These are phyloP conservation scores for Catocala sponsa DNA, from an alignment of 2,888 invertebrate species.

Conservation along the genomic window DNA sequence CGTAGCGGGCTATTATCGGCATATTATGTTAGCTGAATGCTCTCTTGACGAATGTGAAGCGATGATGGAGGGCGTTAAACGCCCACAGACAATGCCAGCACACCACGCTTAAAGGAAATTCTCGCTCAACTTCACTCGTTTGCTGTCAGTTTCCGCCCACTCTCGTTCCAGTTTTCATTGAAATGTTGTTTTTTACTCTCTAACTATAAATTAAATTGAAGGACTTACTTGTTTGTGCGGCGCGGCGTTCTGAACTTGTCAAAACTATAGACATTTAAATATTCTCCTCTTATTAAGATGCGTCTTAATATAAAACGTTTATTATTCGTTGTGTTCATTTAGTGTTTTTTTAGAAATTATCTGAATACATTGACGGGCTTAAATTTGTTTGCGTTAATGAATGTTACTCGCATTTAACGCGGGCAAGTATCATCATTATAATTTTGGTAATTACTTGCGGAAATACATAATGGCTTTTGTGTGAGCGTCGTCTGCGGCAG, in stretches of 20 bases:
- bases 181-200: constrained; percentile 52
- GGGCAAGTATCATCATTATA: background rate
- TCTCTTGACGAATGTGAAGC: constrained; percentile 28
- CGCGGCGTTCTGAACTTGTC: constrained; percentile 11
- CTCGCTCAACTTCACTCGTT: constrained; percentile 46
- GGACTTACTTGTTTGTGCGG: constrained; percentile 40
- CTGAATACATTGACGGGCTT: background rate
- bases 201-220: constrained; percentile 52
- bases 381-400: background rate
- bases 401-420: background rate
- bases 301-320: background rate
- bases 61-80: constrained; percentile 23
- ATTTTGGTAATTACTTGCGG: background rate
- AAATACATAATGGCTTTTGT: background rate
- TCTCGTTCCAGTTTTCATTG: constrained; percentile 56
- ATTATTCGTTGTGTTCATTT: background rate
- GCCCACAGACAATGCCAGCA: constrained; percentile 27
- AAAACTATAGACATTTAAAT: constrained; percentile 15
- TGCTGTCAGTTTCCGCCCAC: constrained; percentile 49
- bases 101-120: constrained; percentile 36
- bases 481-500: constrained; percentile 1
- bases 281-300: constrained; percentile 5
- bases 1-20: constrained; percentile 9
- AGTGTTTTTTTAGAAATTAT: background rate
- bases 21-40: constrained; percentile 13